Evolutionary conservation across 2,113 vertebrate genomes (phyloP).

Genomic region (Centropristis striata): DNA sequence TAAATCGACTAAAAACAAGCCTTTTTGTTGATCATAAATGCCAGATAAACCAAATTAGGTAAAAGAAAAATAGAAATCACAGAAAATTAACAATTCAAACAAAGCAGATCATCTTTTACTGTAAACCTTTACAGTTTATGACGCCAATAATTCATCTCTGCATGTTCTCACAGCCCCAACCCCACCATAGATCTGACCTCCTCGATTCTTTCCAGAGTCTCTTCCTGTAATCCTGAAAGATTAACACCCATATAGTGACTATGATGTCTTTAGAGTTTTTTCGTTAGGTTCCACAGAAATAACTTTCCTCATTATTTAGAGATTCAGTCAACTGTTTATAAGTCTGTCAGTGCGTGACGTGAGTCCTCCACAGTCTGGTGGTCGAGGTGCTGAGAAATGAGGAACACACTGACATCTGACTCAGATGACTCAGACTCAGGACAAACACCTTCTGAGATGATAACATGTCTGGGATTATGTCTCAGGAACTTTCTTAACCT

Average conservation of each 20-base stretch:
- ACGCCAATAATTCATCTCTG: background rate
- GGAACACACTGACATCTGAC: background rate
- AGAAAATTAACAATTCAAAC: background rate
- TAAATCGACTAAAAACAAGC: background rate
- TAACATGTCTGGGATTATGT: background rate
- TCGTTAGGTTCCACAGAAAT: no score
- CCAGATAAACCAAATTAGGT: background rate
- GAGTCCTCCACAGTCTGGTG: constrained; percentile 40
- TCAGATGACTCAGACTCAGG: constrained; percentile 6
- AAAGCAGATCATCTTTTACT: background rate
- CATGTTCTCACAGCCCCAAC: background rate
- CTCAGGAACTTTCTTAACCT: background rate
- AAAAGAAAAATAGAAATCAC: background rate
- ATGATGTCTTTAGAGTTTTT: background rate
- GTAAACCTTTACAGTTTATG: background rate
- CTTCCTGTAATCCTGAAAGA: background rate
- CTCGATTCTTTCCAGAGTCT: background rate
- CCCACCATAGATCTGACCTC: background rate
- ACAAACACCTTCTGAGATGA: background rate
- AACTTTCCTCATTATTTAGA: no score
- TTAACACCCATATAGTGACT: background rate
- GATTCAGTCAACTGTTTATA: no score
- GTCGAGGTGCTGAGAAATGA: constrained; percentile 31
- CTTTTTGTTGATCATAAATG: background rate
- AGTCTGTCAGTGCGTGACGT: constrained; percentile 3